phyloP scores from a whole-genome alignment of 2,888 invertebrate species.

The Muscina levida region DNA sequence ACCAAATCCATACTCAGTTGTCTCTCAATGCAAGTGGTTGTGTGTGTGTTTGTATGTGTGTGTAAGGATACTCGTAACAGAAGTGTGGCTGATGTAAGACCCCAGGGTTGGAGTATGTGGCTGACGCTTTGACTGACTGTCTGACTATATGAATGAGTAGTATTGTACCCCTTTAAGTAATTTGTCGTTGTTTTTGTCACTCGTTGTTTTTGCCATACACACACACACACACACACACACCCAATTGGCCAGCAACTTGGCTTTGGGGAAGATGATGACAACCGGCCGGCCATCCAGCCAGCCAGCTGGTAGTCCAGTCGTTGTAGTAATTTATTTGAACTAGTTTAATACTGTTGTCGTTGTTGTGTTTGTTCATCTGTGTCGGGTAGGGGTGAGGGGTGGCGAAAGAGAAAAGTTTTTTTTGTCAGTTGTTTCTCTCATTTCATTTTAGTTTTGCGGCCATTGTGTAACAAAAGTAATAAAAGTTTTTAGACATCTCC shows the following conservation, averaged over 20 bases:
- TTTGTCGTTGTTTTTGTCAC: constrained; percentile 61
- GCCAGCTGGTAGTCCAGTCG: constrained; percentile 40
- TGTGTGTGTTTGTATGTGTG: constrained; percentile 20
- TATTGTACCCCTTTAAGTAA: constrained; percentile 53
- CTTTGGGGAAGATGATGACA: background rate
- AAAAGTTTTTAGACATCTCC: constrained; percentile 65
- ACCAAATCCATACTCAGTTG: constrained; percentile 28
- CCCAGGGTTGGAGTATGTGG: constrained; percentile 21
- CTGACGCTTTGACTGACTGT: constrained; percentile 22
- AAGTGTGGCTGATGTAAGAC: constrained; percentile 8
- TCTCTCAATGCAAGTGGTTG: background rate
- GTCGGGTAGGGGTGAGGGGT: constrained; percentile 1
- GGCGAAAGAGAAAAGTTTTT: constrained; percentile 32
- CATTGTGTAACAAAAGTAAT: constrained; percentile 54
- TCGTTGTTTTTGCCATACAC: constrained; percentile 38
- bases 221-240: no score
- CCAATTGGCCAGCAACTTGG: constrained; percentile 11
- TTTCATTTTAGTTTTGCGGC: constrained; percentile 37
- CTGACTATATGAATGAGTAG: constrained; percentile 19
- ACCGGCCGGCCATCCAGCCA: background rate
- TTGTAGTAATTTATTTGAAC: constrained; percentile 63
- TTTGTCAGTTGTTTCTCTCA: constrained; percentile 37
- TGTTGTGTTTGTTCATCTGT: constrained; percentile 48
- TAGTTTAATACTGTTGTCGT: constrained; percentile 54
- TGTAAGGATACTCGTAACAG: constrained; percentile 32